Evolutionary conservation across 1,140 invertebrate genomes (phyloP).

Genomic region (Hypothenemus hampei): DNA sequence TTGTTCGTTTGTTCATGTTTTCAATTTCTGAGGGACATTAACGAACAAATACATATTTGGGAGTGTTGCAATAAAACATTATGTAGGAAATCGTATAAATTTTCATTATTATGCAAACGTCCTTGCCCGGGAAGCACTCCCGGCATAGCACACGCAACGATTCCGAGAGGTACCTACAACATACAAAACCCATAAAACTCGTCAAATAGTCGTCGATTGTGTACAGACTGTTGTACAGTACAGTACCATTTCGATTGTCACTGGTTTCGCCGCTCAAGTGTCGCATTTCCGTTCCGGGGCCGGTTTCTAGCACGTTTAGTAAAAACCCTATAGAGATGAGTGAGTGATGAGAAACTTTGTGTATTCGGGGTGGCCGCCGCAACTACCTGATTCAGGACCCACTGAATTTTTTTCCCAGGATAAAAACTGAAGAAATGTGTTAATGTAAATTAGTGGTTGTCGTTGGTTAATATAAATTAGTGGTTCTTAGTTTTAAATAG

Average conservation of each 20-base stretch:
- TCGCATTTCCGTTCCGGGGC: constrained; percentile 4
- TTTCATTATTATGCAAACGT: constrained; percentile 4
- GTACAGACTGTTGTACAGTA: too few relatives aligned
- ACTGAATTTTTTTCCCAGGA: background rate
- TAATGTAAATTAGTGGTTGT: too few relatives aligned
- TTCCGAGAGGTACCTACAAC: background rate
- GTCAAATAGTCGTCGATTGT: too few relatives aligned
- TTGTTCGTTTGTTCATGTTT: too few relatives aligned
- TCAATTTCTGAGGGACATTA: too few relatives aligned
- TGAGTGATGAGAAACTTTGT: background rate
- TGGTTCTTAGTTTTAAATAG: too few relatives aligned
- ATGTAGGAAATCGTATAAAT: background rate
- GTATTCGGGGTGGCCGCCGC: constrained; percentile 5
- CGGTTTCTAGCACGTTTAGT: background rate
- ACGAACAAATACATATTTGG: too few relatives aligned
- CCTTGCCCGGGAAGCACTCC: background rate
- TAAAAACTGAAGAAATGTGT: background rate
- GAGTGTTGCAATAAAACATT: too few relatives aligned
- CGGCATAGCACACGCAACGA: background rate
- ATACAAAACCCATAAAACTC: background rate
- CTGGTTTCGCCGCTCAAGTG: constrained; percentile 2
- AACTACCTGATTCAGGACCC: constrained; percentile 8
- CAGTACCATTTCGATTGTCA: constrained; percentile 7
- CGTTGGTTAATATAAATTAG: too few relatives aligned
- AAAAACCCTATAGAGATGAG: too few relatives aligned